Conservation (phyloP, 2,113 vertebrate genomes). For the Petaurus breviceps region DNA sequence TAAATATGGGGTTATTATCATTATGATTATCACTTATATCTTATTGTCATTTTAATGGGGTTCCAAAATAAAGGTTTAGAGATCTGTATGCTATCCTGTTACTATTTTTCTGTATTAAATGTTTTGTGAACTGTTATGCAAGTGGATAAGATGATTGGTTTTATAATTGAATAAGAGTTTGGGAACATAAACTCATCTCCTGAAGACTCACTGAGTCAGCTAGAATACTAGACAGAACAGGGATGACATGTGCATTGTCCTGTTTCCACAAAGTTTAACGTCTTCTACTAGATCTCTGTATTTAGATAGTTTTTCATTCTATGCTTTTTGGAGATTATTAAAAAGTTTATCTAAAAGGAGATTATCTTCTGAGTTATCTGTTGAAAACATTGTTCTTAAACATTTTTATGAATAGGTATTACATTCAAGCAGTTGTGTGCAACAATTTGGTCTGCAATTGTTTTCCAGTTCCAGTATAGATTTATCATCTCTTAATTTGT, state of each 20-base stretch:
- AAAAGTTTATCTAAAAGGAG: no score
- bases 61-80: neutral
- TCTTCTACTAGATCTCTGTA: neutral
- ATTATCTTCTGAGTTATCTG: no score
- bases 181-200: neutral
- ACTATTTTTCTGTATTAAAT: neutral
- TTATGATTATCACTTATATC: neutral
- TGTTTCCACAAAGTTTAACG: neutral
- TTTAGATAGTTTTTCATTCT: neutral
- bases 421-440: no score
- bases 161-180: neutral
- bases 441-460: no score
- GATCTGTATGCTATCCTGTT: neutral
- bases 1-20: neutral
- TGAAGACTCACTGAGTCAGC: neutral
- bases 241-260: neutral
- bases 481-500: no score
- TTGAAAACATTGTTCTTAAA: no score
- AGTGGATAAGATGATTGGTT: neutral
- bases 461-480: no score
- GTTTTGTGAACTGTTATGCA: neutral
- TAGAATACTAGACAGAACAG: neutral
- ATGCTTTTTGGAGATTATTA: neutral
- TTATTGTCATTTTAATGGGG: neutral
- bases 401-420: no score